A percentile compares a stretch with the other conserved stretches of the same genome.
Conservation (phyloP, 1,140 invertebrate genomes). For the Muscidifurax raptorellus region DNA sequence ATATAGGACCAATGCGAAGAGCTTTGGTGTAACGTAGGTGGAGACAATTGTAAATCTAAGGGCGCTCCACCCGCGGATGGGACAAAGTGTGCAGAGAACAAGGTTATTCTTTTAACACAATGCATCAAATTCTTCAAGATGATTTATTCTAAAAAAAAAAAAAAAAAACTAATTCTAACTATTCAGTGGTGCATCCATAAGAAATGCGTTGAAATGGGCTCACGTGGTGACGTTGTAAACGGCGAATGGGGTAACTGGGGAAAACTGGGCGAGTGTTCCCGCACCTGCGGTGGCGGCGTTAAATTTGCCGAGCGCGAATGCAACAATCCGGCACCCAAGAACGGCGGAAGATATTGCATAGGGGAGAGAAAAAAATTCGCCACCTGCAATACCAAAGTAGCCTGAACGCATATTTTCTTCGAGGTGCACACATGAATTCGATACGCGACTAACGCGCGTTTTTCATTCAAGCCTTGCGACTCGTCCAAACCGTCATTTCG, state of each 20-base stretch:
- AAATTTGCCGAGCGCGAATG: conserved; percentile 74
- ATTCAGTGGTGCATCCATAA: conserved; percentile 82
- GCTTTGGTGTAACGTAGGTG: conserved; percentile 77
- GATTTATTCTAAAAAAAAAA: neutral
- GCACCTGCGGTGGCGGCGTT: conserved; percentile 81
- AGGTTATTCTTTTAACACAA: conserved; percentile 64
- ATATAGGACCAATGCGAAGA: conserved; percentile 70
- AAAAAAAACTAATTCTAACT: conserved; percentile 54
- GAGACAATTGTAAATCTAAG: conserved; percentile 76
- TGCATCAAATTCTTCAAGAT: too few species aligned
- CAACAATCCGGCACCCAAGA: conserved; percentile 77
- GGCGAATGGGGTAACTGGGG: conserved; percentile 82
- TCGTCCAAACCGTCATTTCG: conserved; percentile 75
- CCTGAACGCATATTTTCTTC: neutral
- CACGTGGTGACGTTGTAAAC: conserved; percentile 78
- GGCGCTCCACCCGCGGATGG: conserved; percentile 81
- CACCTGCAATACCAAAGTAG: conserved; percentile 79
- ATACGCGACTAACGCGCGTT: neutral
- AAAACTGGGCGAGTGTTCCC: conserved; percentile 77
- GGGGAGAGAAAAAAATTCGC: conserved; percentile 74
- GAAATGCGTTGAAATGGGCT: conserved; percentile 80
- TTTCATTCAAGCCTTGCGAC: conserved; percentile 76
- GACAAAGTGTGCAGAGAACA: conserved; percentile 80
- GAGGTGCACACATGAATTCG: neutral
- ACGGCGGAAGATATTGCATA: conserved; percentile 80